phyloP scores from a whole-genome alignment of 2,797 vertebrate genomes.

The Phataginus tricuspis region DNA sequence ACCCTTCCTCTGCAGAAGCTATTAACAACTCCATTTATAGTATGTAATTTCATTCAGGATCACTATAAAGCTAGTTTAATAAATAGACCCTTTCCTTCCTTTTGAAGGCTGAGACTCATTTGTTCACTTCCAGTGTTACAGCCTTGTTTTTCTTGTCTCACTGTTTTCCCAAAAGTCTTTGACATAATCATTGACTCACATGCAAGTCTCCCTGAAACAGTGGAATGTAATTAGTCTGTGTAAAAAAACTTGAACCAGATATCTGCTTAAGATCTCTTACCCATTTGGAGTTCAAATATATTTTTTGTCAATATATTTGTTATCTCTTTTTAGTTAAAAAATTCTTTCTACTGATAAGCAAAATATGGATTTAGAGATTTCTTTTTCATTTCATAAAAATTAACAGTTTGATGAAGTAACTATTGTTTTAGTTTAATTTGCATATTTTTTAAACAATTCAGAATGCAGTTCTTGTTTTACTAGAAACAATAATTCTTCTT shows the following conservation, averaged over 20 bases:
- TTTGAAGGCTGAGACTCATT: background rate
- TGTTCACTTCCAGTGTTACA: background rate
- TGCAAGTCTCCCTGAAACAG: background rate
- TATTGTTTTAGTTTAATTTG: background rate
- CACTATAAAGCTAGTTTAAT: background rate
- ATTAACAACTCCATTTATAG: background rate
- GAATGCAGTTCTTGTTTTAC: background rate
- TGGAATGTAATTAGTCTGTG: background rate
- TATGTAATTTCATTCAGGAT: background rate
- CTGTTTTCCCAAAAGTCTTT: background rate
- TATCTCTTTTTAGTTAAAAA: background rate
- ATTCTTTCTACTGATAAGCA: background rate
- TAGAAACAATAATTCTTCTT: background rate
- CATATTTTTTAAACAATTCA: background rate
- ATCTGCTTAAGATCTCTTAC: background rate
- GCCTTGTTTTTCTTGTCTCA: background rate
- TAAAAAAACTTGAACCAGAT: background rate
- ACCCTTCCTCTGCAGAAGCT: background rate
- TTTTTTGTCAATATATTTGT: background rate
- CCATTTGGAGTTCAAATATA: background rate
- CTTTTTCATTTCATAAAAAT: conserved; percentile 7
- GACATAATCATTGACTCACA: background rate
- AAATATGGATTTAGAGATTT: background rate
- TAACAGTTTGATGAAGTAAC: background rate
- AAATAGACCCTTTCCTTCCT: background rate